Evolutionary conservation across 2,797 vertebrate species (phyloP), one percentile per base, ranked within the genome.

Genomic region (Selene dorsalis): DNA sequence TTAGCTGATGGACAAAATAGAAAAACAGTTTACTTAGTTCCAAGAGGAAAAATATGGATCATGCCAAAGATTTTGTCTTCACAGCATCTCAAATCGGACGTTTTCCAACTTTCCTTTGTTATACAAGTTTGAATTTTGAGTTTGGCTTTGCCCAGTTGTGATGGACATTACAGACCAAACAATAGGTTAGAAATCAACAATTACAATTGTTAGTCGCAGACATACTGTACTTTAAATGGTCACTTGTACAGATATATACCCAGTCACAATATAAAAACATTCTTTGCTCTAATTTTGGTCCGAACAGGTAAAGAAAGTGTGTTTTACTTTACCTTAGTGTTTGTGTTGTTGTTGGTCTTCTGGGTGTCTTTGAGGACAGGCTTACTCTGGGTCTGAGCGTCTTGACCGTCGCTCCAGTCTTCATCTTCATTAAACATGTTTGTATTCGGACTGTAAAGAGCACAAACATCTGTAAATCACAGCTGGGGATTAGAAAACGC

Each of bases 351-450:
- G 41, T 43, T 75, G 1, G 43, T 0, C 41, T 75, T 69, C 52
- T 77, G 48, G 1, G 18, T 24, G 30, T 47, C 67, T 10, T 38
- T 64, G 20, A 75, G 66, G 7, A 80, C 80, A 48, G 60, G 18
- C 41, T 73, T 39, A 52, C 56, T 78, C 53, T 79, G 55, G 17
- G 72, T 45, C 43, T 84, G 53, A 67, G 70, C 73, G 6, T 90
- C 90, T 35, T 80, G 28, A 22, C 84, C 90, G 63, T 95, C 94
- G 24, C 84, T 91, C 95, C 95, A 96, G 61, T 94, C 92, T 70
- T 94, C 92, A 12, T 95, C 94, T 38, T 94, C 93, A 24, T 87
- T 87, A 77, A 96, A 96, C 95, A 96, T 96, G 47, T 79, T 93
- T 85, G 6, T 53, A 3, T 0, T 11, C 39, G 5, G 0, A 24